Evolutionary conservation across 2,797 vertebrate species (phyloP).

Genomic region (Enteromius mattozi): DNA sequence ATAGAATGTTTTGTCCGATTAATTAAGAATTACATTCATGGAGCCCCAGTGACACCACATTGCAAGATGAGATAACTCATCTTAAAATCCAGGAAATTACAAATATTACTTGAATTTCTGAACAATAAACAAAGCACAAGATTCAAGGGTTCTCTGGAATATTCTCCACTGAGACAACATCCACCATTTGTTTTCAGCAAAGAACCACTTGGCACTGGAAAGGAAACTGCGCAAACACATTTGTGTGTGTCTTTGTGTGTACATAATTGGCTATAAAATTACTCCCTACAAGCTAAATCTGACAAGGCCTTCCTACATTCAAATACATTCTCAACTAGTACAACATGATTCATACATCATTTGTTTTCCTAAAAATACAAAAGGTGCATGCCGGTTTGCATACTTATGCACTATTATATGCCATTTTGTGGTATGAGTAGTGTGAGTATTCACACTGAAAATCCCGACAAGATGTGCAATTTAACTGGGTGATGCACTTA

Average conservation of each 20-base stretch:
- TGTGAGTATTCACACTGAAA: background rate
- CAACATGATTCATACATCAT: background rate
- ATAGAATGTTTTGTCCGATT: background rate
- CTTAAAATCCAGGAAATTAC: conserved; percentile 19
- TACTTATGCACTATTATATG: conserved; percentile 2
- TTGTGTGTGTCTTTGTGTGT: conserved; percentile 45
- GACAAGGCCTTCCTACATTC: background rate
- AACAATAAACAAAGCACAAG: conserved; percentile 48
- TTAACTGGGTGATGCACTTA: background rate
- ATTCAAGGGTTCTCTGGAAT: conserved; percentile 20
- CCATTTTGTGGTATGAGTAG: background rate
- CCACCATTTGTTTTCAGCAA: conserved; percentile 81
- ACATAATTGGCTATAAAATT: background rate
- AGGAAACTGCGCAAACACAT: conserved; percentile 69
- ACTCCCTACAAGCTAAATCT: background rate
- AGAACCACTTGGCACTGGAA: conserved; percentile 69
- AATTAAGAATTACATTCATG: background rate
- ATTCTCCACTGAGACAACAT: conserved; percentile 68
- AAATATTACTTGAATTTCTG: conserved; percentile 29
- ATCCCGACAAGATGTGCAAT: background rate
- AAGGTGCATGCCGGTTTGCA: background rate
- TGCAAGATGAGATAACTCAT: background rate
- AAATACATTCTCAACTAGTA: background rate
- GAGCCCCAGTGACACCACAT: background rate
- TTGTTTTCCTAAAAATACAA: background rate